phyloP scores from a whole-genome alignment of 2,797 vertebrate genomes.

The Setipinna tenuifilis region DNA sequence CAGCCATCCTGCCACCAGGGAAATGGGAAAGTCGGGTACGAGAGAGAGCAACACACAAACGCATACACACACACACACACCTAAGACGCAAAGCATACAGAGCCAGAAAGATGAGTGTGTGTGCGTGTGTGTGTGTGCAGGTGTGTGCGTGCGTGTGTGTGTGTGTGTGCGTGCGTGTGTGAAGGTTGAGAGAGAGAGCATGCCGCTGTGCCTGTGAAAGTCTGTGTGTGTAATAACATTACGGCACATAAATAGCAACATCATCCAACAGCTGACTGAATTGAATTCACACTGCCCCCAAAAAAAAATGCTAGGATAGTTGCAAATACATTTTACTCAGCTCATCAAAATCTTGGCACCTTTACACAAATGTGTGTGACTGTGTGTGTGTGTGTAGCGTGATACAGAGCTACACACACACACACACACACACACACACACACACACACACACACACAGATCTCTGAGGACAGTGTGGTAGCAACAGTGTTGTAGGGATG shows the following conservation, averaged over 20 bases:
- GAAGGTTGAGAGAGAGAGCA: background rate
- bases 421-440: background rate
- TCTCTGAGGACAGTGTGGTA: background rate
- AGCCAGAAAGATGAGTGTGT: too few species aligned
- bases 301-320: background rate
- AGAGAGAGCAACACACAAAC: background rate
- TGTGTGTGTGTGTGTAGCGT: background rate
- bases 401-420: too few species aligned
- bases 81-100: too few species aligned
- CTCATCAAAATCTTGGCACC: background rate
- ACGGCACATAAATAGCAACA: background rate
- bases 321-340: background rate
- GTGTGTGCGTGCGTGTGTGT: background rate
- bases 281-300: background rate
- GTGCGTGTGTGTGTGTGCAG: too few species aligned
- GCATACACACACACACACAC: background rate
- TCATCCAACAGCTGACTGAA: background rate
- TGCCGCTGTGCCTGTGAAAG: background rate
- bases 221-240: background rate
- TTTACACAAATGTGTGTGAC: too few species aligned
- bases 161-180: conserved; percentile 2
- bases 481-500: background rate
- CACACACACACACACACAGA: background rate
- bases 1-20: background rate
- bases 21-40: background rate